phyloP scores from a whole-genome alignment of 2,113 vertebrate genomes.

The Pampusana beccarii region DNA sequence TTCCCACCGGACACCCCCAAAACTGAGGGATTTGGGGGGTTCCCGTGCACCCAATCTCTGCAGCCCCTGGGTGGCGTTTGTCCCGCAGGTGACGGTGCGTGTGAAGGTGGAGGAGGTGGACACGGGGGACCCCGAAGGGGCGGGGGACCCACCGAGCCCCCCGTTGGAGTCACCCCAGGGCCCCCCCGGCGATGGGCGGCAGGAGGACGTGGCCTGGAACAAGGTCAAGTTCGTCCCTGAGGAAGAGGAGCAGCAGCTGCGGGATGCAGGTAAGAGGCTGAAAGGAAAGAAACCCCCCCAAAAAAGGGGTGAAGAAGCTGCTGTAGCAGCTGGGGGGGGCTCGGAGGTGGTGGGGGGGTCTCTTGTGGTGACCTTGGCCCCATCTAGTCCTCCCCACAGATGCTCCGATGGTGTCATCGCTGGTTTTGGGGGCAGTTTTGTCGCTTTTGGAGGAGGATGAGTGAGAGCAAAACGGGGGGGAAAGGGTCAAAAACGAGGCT shows the following conservation, averaged over 20 bases:
- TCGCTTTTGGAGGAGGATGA: background rate
- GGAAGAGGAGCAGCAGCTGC: background rate
- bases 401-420: rapidly evolving
- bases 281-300: background rate
- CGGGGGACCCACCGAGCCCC: background rate
- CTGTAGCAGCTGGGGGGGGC: background rate
- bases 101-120: constrained; percentile 37
- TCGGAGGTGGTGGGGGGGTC: background rate
- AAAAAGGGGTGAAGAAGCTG: background rate
- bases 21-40: background rate
- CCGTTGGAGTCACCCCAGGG: rapidly evolving
- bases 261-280: background rate
- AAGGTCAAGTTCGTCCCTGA: background rate
- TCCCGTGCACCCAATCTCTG: background rate
- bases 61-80: background rate
- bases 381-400: rapidly evolving
- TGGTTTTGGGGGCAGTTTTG: background rate
- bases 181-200: background rate
- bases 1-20: too few relatives aligned
- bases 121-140: rapidly evolving
- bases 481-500: background rate
- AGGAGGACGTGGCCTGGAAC: background rate
- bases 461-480: background rate
- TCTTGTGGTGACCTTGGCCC: background rate
- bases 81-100: background rate